Percentiles rank a stretch among this genome's conserved stretches.
phyloP scores from a whole-genome alignment of 2,113 vertebrate species.

The Onychorhynchus coronatus region DNA sequence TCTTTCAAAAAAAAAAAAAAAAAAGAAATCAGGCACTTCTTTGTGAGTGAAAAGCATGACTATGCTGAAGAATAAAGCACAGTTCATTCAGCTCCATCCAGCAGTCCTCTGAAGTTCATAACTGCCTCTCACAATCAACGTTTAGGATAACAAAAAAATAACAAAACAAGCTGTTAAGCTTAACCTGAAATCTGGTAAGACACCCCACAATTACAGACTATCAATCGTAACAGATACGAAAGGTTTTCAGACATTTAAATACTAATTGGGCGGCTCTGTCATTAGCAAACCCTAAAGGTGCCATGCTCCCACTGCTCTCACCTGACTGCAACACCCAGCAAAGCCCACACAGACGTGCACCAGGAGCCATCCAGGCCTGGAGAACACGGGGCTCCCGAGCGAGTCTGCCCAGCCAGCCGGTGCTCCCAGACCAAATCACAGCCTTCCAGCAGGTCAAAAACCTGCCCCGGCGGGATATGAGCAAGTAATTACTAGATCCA shows the following conservation, averaged over 20 bases:
- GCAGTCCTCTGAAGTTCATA: background rate
- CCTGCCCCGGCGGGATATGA: background rate
- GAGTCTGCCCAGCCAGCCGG: background rate
- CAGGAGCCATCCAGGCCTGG: background rate
- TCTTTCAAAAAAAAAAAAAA: background rate
- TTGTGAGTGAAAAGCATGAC: background rate
- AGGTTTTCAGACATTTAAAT: background rate
- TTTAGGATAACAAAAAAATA: background rate
- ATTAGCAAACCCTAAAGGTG: background rate
- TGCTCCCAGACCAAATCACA: background rate
- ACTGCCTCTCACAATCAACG: background rate
- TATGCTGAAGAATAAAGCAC: background rate
- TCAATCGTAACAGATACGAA: background rate
- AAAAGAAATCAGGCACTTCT: constrained; percentile 8
- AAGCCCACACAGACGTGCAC: fast-evolving
- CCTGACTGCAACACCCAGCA: fast-evolving
- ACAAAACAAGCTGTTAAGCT: background rate
- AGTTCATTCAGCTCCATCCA: constrained; percentile 2
- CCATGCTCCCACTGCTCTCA: background rate
- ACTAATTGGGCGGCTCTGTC: background rate
- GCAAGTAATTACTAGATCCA: background rate
- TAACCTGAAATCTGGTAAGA: background rate
- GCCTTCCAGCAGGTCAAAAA: background rate
- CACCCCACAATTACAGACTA: background rate
- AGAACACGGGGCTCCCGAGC: background rate